Conservation (phyloP, 2,113 vertebrate species). For the Cynocephalus volans region DNA sequence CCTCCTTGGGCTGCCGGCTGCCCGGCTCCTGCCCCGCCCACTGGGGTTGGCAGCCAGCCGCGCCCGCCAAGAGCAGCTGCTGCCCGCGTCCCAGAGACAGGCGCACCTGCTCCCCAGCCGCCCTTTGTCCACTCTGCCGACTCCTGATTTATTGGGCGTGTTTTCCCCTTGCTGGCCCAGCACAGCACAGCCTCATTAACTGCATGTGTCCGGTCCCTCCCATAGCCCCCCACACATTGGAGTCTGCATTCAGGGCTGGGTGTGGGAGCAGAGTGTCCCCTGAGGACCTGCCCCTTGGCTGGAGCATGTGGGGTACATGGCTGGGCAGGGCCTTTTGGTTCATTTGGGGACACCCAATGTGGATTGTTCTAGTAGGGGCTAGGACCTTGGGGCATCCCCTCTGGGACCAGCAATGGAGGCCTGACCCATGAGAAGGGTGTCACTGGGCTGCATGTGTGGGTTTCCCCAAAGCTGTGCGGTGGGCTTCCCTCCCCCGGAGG, state of each 20-base stretch:
- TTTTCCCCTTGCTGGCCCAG: constrained; percentile 84
- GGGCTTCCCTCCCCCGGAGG: neutral
- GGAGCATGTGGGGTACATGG: accelerated
- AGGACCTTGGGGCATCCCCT: neutral
- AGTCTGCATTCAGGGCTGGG: too few species aligned
- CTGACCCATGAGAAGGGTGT: accelerated
- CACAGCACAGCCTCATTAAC: constrained; percentile 81
- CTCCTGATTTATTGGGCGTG: constrained; percentile 90
- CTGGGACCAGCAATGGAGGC: neutral
- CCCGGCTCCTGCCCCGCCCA: constrained; percentile 57
- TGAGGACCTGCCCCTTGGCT: neutral
- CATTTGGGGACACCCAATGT: neutral
- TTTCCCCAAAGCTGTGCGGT: neutral
- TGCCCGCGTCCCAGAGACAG: constrained; percentile 92
- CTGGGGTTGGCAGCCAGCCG: constrained; percentile 77
- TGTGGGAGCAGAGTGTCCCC: too few species aligned
- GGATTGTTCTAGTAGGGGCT: neutral
- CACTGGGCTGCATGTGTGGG: neutral
- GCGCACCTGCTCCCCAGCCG: constrained; percentile 95
- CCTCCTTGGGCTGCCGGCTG: constrained; percentile 84
- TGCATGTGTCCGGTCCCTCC: constrained; percentile 83
- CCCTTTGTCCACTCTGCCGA: constrained; percentile 91
- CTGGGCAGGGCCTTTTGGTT: neutral
- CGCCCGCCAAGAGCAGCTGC: constrained; percentile 90
- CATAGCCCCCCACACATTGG: constrained; percentile 54